Evolutionary conservation across 2,888 invertebrate species (phyloP).

Genomic region (Pegoplata infirma): DNA sequence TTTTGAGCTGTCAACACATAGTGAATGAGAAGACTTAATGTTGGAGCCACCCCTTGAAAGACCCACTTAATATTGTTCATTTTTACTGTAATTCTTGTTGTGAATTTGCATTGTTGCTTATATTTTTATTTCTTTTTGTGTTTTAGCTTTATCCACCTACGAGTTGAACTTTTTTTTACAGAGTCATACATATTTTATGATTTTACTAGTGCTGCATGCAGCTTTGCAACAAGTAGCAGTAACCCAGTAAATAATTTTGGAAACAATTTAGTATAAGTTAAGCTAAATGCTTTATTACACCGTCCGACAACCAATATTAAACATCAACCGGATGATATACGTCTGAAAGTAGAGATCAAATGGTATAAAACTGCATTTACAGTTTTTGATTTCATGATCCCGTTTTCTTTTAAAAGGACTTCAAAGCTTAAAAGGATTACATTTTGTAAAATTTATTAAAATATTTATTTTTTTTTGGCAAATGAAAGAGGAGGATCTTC

Average conservation of each 20-base stretch:
- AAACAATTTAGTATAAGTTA: too few relatives aligned
- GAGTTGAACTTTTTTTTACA: not conserved
- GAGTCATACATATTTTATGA: conserved; percentile 45
- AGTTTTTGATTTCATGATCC: too few relatives aligned
- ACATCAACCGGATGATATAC: too few relatives aligned
- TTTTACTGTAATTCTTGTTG: conserved; percentile 29
- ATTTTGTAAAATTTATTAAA: too few relatives aligned
- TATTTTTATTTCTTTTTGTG: conserved; percentile 3
- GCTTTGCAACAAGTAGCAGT: conserved; percentile 43
- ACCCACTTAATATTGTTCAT: conserved; percentile 38
- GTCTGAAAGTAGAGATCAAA: too few relatives aligned
- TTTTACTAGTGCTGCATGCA: conserved; percentile 7
- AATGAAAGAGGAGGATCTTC: too few relatives aligned
- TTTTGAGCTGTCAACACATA: conserved; percentile 45
- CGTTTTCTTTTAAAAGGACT: too few relatives aligned
- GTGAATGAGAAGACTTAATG: conserved; percentile 13
- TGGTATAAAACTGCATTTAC: too few relatives aligned
- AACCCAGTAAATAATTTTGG: not conserved
- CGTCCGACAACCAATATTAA: too few relatives aligned
- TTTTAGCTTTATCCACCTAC: not conserved
- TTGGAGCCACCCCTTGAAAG: conserved; percentile 1
- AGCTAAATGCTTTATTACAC: too few relatives aligned
- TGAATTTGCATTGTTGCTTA: not conserved
- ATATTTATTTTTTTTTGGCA: too few relatives aligned
- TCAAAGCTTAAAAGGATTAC: too few relatives aligned